Base-by-base conservation (phyloP, 2,888 invertebrate genomes). In the Eristalis tenax region DNA sequence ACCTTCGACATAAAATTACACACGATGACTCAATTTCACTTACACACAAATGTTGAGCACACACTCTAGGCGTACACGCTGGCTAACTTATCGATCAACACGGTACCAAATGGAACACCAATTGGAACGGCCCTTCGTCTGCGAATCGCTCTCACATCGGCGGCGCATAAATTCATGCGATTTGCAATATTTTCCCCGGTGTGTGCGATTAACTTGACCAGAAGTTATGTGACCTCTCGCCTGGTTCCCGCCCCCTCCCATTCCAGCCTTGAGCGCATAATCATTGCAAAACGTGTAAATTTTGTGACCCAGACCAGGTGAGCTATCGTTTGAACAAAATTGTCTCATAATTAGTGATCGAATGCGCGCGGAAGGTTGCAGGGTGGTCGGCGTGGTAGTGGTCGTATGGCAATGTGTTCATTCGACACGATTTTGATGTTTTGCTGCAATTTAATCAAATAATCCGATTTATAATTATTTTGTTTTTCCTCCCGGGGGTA, bases 131-230 rank as follows among this genome's bases (percentile, higher is more conserved):
- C 38, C 59, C 15, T 18, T 59, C 23, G 15, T 50, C 28, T 38
- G 6, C 13, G 28, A 18, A 23, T 35, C 63, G 43, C 26, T 23
- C 26, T 6, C 77, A n/a, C 63, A 18, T 26, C 59, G 23, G 38
- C 65, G 23, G 13, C 56, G 57, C 22, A 68, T 61, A 66, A 80
- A 69, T 56, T 75, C 75, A 69, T 75, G 56, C 65, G 69, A 81
- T 66, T 75, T 81, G 73, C 68, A 81, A 81, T 81, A 81, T 75
- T 81, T 81, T 26, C 64, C 63, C 50, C 69, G 43, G 75, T 63
- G 69, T 66, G 69, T 66, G 81, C 68, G 81, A 75, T 75, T 75
- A 75, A 75, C 61, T 81, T 75, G 75, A 75, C 74, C 81, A 75
- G 69, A 22, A 81, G 75, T 75, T 69, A 74, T 75, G 69, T 64